phyloP scores from a whole-genome alignment of 2,113 vertebrate genomes.

The Panthera tigris region DNA sequence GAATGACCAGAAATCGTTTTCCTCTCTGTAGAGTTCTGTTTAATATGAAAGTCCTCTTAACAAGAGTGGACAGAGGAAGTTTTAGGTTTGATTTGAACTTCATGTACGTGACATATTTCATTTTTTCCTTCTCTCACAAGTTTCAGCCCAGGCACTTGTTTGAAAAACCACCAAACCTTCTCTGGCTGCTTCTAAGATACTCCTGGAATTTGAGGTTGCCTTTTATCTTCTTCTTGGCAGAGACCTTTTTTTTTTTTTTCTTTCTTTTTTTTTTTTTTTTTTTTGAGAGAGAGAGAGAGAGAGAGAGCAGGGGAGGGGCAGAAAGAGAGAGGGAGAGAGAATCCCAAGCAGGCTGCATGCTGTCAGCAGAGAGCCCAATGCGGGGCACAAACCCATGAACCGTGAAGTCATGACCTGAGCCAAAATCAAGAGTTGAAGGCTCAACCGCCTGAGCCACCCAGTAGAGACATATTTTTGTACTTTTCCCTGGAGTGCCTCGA shows the following conservation, averaged over 20 bases:
- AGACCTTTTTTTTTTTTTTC: background rate
- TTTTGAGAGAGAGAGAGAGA: too few species aligned
- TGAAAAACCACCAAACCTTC: constrained; percentile 66
- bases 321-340: too few species aligned
- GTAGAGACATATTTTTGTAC: constrained; percentile 49
- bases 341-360: too few species aligned
- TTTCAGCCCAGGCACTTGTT: constrained; percentile 74
- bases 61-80: constrained; percentile 83
- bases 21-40: constrained; percentile 80
- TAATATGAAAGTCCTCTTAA: constrained; percentile 81
- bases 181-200: constrained; percentile 17
- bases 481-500: background rate
- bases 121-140: constrained; percentile 60
- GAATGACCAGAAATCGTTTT: constrained; percentile 66
- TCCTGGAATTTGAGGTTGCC: constrained; percentile 57
- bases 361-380: too few species aligned
- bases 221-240: constrained; percentile 49
- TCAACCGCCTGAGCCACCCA: too few species aligned
- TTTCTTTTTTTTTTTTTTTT: too few species aligned
- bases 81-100: constrained; percentile 81
- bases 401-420: too few species aligned
- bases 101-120: constrained; percentile 52
- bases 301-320: too few species aligned
- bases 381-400: too few species aligned
- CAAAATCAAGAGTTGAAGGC: too few species aligned